Evolutionary conservation across 1,140 invertebrate species (phyloP).

Genomic region (Mamestra configurata): DNA sequence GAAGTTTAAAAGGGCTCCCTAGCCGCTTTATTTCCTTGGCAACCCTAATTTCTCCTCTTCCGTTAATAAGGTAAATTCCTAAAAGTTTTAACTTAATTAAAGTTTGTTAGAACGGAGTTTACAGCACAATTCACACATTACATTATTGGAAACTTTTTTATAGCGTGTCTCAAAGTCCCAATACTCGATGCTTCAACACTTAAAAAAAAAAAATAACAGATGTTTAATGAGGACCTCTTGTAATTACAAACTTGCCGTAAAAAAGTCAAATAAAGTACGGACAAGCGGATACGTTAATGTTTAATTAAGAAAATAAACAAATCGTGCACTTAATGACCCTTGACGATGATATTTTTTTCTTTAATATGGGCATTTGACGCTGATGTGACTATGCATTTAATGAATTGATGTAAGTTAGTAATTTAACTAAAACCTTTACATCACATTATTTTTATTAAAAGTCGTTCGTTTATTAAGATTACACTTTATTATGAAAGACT

Average conservation of each 20-base stretch:
- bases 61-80: slow-evolving; percentile 49
- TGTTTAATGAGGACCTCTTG: slow-evolving; percentile 27
- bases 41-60: slow-evolving; percentile 29
- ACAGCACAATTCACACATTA: slow-evolving; percentile 43
- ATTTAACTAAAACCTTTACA: not conserved
- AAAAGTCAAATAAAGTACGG: slow-evolving; percentile 36
- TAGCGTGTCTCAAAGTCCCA: not conserved
- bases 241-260: slow-evolving; percentile 33
- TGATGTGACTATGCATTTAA: not conserved
- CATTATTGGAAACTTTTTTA: slow-evolving; percentile 47
- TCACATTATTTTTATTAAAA: too few species aligned
- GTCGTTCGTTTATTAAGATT: too few species aligned
- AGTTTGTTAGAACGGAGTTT: slow-evolving; percentile 31
- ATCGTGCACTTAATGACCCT: slow-evolving; percentile 37
- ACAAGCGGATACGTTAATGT: slow-evolving; percentile 37
- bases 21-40: not conserved
- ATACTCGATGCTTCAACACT: not conserved
- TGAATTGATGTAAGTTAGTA: not conserved
- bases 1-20: slow-evolving; percentile 17
- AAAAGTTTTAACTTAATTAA: slow-evolving; percentile 46
- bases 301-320: slow-evolving; percentile 48
- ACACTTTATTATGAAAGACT: too few species aligned
- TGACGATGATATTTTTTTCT: slow-evolving; percentile 8
- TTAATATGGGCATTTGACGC: not conserved
- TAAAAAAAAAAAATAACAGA: slow-evolving; percentile 20